Conservation (phyloP, 2,888 invertebrate species). For the Drosophila hamatofila region DNA sequence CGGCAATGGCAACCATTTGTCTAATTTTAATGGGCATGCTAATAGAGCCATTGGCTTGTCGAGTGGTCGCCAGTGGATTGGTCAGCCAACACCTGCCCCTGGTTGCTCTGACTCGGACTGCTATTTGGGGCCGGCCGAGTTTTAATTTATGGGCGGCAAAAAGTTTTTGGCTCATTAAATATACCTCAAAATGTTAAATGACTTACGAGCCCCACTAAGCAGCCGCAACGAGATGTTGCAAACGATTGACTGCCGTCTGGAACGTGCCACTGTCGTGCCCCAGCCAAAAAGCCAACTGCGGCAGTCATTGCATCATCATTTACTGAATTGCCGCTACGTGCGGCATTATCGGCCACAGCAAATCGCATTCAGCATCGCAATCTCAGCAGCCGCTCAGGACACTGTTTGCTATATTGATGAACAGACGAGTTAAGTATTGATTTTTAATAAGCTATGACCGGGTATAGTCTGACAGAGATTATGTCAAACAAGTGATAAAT, state of each 20-base stretch:
- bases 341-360: conserved; percentile 63
- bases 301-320: conserved; percentile 69
- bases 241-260: conserved; percentile 62
- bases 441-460: conserved; percentile 49
- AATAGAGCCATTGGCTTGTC: conserved; percentile 76
- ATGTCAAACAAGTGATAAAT: not conserved
- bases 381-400: conserved; percentile 56
- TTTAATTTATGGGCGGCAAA: conserved; percentile 78
- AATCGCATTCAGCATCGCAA: conserved; percentile 44
- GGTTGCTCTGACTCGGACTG: conserved; percentile 13
- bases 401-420: conserved; percentile 60
- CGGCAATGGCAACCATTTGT: conserved; percentile 78
- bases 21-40: conserved; percentile 82
- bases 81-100: conserved; percentile 70
- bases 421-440: conserved; percentile 18
- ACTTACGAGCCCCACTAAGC: conserved; percentile 57
- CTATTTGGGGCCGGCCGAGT: conserved; percentile 36
- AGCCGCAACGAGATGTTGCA: conserved; percentile 54
- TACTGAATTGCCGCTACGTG: conserved; percentile 76
- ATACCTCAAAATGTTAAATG: conserved; percentile 81
- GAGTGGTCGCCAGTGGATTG: conserved; percentile 41
- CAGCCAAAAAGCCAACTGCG: conserved; percentile 19
- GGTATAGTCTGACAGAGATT: not conserved
- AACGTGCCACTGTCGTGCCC: conserved; percentile 43
- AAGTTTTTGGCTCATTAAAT: conserved; percentile 81